Conservation (phyloP, 2,113 vertebrate genomes). For the Tylochromis polylepis region DNA sequence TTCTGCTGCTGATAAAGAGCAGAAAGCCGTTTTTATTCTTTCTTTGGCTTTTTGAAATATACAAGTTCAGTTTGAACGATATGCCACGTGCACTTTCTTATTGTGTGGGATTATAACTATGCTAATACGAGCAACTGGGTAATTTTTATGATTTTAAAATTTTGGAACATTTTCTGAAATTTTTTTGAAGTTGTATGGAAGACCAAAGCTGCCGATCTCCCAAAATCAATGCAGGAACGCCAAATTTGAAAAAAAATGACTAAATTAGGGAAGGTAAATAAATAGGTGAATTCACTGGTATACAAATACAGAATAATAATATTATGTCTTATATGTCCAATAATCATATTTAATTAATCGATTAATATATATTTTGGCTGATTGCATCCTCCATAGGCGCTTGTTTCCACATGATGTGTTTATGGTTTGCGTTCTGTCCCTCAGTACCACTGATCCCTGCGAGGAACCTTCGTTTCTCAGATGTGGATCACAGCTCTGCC, state of each 20-base stretch:
- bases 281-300: too few relatives aligned
- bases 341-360: neutral
- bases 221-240: neutral
- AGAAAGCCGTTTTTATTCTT: neutral
- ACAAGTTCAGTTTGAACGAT: neutral
- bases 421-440: neutral
- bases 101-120: neutral
- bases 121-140: neutral
- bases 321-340: neutral
- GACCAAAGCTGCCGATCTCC: neutral
- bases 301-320: fast-evolving
- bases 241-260: too few relatives aligned
- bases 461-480: conserved; percentile 82
- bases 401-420: neutral
- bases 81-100: fast-evolving
- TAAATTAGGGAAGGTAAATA: neutral
- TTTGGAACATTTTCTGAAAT: neutral
- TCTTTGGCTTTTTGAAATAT: neutral
- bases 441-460: conserved; percentile 84
- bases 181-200: neutral
- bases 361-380: neutral
- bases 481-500: conserved; percentile 82
- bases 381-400: neutral
- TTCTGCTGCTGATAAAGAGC: neutral
- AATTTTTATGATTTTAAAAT: neutral